Evolutionary conservation across 2,797 vertebrate genomes (phyloP).

Genomic region (Enteromius paludinosus): DNA sequence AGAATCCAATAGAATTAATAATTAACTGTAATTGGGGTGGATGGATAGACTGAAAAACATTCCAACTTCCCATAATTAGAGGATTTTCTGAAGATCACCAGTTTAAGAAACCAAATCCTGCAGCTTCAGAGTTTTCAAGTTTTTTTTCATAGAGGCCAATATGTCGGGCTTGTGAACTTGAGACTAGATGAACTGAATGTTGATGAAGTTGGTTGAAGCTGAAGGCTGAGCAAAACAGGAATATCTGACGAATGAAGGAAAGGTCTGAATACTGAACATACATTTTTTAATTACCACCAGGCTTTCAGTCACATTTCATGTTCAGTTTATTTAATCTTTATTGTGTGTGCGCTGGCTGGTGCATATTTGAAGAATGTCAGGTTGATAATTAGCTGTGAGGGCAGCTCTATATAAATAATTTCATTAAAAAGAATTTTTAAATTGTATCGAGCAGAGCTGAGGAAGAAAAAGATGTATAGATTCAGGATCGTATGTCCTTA

Average conservation of each 20-base stretch:
- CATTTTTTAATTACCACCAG: slow-evolving; percentile 42
- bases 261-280: slow-evolving; percentile 33
- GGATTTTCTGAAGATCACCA: not conserved
- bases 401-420: slow-evolving; percentile 2
- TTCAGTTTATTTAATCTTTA: slow-evolving; percentile 30
- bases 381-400: slow-evolving; percentile 16
- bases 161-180: not conserved
- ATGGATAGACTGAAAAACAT: not conserved
- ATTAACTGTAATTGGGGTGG: not conserved
- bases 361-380: slow-evolving; percentile 31
- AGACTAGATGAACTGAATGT: not conserved
- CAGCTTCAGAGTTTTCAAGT: not conserved
- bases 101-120: not conserved
- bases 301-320: slow-evolving; percentile 20
- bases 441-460: not conserved
- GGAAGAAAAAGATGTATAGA: slow-evolving; percentile 3
- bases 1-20: not conserved
- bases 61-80: not conserved
- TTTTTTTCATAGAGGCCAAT: not conserved
- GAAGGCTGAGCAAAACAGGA: slow-evolving; percentile 19
- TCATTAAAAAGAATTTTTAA: not conserved
- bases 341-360: slow-evolving; percentile 12
- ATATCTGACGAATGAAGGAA: slow-evolving; percentile 22
- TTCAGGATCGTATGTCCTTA: not conserved
- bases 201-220: slow-evolving; percentile 20